Evolutionary conservation across 2,888 invertebrate genomes (phyloP).

Genomic region (Asteroscopus sphinx): DNA sequence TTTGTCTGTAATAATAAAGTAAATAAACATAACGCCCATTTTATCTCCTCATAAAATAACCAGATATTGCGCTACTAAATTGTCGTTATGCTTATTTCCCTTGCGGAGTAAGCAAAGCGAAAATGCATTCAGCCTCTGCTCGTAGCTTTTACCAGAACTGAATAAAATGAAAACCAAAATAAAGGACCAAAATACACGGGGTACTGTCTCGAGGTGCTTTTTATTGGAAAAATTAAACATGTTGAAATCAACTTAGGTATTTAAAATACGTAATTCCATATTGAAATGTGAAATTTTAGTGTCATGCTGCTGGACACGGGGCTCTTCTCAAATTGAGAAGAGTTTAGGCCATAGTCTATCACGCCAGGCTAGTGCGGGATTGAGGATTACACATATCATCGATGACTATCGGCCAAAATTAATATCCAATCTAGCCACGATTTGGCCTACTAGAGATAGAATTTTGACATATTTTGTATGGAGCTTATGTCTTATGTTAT

Average conservation of each 20-base stretch:
- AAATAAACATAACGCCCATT: conserved; percentile 37
- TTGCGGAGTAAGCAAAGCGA: conserved; percentile 51
- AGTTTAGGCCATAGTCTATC: too few relatives aligned
- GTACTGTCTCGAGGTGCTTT: conserved; percentile 20
- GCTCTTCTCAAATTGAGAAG: too few relatives aligned
- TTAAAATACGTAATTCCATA: too few relatives aligned
- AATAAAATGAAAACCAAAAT: conserved; percentile 33
- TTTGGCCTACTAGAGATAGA: too few relatives aligned
- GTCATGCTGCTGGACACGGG: too few relatives aligned
- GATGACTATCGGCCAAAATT: too few relatives aligned
- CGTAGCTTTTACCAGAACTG: conserved; percentile 41
- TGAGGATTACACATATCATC: too few relatives aligned
- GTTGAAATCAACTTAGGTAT: conserved; percentile 12
- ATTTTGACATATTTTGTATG: too few relatives aligned
- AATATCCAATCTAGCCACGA: too few relatives aligned
- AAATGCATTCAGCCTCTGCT: conserved; percentile 47
- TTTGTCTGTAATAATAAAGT: conserved; percentile 31
- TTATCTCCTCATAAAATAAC: conserved; percentile 52
- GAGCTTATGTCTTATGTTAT: too few relatives aligned
- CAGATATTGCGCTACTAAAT: conserved; percentile 50
- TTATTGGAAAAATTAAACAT: conserved; percentile 14
- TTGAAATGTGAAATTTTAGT: conserved; percentile 54
- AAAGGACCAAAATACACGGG: conserved; percentile 20
- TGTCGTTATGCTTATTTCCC: conserved; percentile 56
- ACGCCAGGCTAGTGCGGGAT: too few relatives aligned